A percentile compares a stretch with the other conserved stretches of the same genome.
phyloP scores from a whole-genome alignment of 2,888 invertebrate genomes.

The Clepsis dumicolana region DNA sequence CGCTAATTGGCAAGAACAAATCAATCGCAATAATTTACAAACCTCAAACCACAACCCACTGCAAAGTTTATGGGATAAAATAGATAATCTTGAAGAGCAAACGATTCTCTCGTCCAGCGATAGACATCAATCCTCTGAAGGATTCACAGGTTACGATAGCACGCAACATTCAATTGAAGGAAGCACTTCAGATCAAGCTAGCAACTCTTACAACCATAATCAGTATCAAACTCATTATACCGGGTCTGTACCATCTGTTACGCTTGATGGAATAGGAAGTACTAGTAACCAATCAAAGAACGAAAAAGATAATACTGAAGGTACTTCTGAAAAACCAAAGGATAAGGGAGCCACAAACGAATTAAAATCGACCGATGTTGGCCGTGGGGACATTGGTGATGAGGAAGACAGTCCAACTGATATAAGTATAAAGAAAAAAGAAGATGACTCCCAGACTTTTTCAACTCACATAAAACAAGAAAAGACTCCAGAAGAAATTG shows the following conservation, averaged over 20 bases:
- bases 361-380: slow-evolving; percentile 50
- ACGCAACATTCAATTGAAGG: slow-evolving; percentile 23
- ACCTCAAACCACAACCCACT: slow-evolving; percentile 38
- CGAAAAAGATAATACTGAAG: not conserved
- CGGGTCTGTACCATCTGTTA: slow-evolving; percentile 7
- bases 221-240: slow-evolving; percentile 28
- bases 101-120: slow-evolving; percentile 25
- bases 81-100: slow-evolving; percentile 46
- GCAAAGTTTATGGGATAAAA: slow-evolving; percentile 50
- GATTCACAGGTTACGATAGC: slow-evolving; percentile 13
- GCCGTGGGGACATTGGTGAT: slow-evolving; percentile 63
- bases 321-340: slow-evolving; percentile 18
- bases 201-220: slow-evolving; percentile 19
- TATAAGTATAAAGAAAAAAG: slow-evolving; percentile 32
- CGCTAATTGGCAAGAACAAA: slow-evolving; percentile 33
- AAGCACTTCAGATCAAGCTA: slow-evolving; percentile 15
- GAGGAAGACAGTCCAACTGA: slow-evolving; percentile 50
- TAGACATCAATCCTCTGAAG: slow-evolving; percentile 41
- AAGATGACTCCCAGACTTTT: slow-evolving; percentile 34
- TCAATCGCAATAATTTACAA: slow-evolving; percentile 17
- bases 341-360: slow-evolving; percentile 8
- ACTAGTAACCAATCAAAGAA: slow-evolving; percentile 22
- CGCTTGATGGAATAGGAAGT: slow-evolving; percentile 1
- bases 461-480: slow-evolving; percentile 41
- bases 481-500: slow-evolving; percentile 55